These are phyloP conservation scores for Drosophila orosa DNA, from an alignment of 1,140 invertebrate genomes.

Conservation along the genomic window DNA sequence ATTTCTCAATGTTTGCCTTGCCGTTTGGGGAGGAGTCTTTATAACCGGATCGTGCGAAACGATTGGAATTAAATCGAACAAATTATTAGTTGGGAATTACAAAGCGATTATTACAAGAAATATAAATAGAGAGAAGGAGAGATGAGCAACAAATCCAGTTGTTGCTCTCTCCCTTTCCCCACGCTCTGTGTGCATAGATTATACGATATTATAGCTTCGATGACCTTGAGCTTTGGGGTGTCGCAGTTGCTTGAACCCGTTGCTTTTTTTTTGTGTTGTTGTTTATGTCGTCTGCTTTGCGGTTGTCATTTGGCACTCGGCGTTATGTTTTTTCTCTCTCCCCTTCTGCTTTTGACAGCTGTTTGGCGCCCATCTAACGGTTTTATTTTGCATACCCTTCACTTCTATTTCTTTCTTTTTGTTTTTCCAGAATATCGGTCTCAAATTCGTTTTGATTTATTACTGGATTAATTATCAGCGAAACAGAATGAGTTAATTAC, in stretches of 20 bases:
- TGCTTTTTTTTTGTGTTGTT: constrained; percentile 9
- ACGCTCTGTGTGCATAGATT: constrained; percentile 12
- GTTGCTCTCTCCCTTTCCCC: constrained; percentile 9
- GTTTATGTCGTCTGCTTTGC: constrained; percentile 9
- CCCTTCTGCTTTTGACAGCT: constrained; percentile 39
- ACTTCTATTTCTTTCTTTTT: not conserved
- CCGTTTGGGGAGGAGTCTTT: constrained; percentile 13
- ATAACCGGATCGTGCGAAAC: constrained; percentile 20
- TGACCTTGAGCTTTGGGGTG: constrained; percentile 56
- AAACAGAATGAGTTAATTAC: constrained; percentile 19
- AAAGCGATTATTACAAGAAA: constrained; percentile 17
- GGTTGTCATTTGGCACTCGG: constrained; percentile 10
- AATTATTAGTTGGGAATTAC: constrained; percentile 30
- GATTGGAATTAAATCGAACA: constrained; percentile 3
- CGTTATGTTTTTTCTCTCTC: constrained; percentile 19
- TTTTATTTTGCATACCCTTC: constrained; percentile 40
- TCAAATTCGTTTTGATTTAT: not conserved
- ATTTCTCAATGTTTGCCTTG: constrained; percentile 21
- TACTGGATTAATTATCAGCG: constrained; percentile 11
- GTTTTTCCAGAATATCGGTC: constrained; percentile 1
- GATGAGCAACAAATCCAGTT: constrained; percentile 3
- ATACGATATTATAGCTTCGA: constrained; percentile 39
- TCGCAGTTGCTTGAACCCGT: constrained; percentile 42
- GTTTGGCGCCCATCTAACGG: constrained; percentile 48
- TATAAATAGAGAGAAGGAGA: not conserved